phyloP scores from a whole-genome alignment of 2,797 vertebrate genomes.

The Delichon dasypus region DNA sequence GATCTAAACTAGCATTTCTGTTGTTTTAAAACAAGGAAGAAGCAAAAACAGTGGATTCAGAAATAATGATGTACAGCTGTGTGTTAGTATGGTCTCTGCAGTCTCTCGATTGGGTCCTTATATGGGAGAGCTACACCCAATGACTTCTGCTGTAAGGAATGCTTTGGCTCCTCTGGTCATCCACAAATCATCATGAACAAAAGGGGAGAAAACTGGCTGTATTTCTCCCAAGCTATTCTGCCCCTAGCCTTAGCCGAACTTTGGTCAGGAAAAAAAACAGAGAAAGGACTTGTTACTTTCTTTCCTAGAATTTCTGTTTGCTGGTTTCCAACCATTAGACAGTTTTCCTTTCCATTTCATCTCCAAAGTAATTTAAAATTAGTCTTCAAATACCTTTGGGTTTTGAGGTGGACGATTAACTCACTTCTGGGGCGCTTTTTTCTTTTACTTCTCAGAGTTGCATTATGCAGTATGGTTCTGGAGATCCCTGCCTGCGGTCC shows the following conservation, averaged over 20 bases:
- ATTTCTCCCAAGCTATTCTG: neutral
- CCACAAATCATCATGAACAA: neutral
- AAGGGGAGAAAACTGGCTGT: neutral
- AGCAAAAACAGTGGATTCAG: neutral
- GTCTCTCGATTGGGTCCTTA: neutral
- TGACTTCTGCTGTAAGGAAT: neutral
- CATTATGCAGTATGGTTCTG: fast-evolving
- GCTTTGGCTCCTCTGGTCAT: neutral
- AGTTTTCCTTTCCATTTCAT: neutral
- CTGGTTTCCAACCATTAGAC: neutral
- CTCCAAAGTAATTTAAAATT: neutral
- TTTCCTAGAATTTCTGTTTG: neutral
- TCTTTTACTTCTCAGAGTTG: neutral
- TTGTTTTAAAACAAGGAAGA: neutral
- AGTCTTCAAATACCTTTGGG: fast-evolving
- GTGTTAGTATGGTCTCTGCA: neutral
- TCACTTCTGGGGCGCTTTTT: fast-evolving
- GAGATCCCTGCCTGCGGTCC: neutral
- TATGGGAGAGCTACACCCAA: neutral
- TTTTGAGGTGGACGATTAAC: neutral
- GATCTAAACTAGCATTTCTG: neutral
- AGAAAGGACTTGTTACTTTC: neutral
- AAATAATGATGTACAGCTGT: neutral
- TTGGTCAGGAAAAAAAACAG: neutral
- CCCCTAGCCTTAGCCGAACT: neutral